These are phyloP conservation scores for Drosophila elegans DNA, from an alignment of 1,140 invertebrate species.

Conservation along the genomic window DNA sequence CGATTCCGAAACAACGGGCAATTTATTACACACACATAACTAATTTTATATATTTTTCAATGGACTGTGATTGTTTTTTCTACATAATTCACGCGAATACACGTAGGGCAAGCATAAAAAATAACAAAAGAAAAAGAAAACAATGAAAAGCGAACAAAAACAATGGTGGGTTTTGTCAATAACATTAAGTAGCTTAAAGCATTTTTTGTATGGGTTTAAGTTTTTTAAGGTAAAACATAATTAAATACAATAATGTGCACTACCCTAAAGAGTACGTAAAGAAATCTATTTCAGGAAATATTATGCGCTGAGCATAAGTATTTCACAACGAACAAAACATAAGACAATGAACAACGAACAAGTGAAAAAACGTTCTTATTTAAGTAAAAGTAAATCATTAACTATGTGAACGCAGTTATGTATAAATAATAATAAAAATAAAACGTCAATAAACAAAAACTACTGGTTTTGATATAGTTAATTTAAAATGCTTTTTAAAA, in stretches of 20 bases:
- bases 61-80: constrained; percentile 82
- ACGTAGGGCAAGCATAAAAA: constrained; percentile 33
- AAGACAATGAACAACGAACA: constrained; percentile 56
- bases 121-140: constrained; percentile 50
- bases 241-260: constrained; percentile 74
- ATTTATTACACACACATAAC: constrained; percentile 57
- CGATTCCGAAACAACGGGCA: constrained; percentile 54
- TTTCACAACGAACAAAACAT: constrained; percentile 58
- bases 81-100: constrained; percentile 64
- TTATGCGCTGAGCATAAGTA: constrained; percentile 54
- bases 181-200: constrained; percentile 76
- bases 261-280: constrained; percentile 50
- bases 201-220: constrained; percentile 82
- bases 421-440: constrained; percentile 68
- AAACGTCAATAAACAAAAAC: constrained; percentile 58
- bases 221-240: constrained; percentile 81
- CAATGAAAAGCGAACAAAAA: constrained; percentile 46
- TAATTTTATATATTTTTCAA: constrained; percentile 81
- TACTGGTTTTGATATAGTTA: not conserved
- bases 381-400: constrained; percentile 63
- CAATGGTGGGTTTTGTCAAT: constrained; percentile 76
- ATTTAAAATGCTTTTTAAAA: not conserved
- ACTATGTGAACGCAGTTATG: constrained; percentile 62
- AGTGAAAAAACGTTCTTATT: constrained; percentile 53
- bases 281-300: constrained; percentile 41